Percentiles rank a stretch among this genome's conserved stretches.
These are phyloP conservation scores for Cryptus armator DNA, from an alignment of 2,888 invertebrate genomes.

Conservation along the genomic window DNA sequence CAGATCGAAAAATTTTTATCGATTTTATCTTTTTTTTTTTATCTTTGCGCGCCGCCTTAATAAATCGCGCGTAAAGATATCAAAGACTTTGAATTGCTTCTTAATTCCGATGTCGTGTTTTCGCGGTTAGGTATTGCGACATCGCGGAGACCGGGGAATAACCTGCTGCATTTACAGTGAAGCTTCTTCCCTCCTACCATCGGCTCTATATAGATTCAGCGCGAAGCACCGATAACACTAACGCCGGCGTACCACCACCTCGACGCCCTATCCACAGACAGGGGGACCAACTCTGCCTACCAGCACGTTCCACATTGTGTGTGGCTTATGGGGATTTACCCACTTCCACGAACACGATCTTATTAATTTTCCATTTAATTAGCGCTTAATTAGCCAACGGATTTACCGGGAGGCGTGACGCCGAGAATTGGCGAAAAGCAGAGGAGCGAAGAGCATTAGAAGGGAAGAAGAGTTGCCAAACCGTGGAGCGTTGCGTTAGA, in stretches of 20 bases:
- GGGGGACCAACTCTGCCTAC: constrained; percentile 49
- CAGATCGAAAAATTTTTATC: too few relatives aligned
- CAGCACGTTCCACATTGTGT: constrained; percentile 73
- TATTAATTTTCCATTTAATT: constrained; percentile 82
- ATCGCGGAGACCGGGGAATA: too few relatives aligned
- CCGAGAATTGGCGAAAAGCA: constrained; percentile 28
- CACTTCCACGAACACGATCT: constrained; percentile 74
- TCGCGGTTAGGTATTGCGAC: too few relatives aligned
- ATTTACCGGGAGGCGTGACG: constrained; percentile 64
- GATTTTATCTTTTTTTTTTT: too few relatives aligned
- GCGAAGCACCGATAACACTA: constrained; percentile 25
- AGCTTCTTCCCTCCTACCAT: neutral
- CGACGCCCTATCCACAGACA: neutral
- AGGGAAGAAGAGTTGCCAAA: too few relatives aligned
- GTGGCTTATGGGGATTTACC: constrained; percentile 77
- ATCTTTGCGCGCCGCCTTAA: too few relatives aligned
- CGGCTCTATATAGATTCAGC: constrained; percentile 30
- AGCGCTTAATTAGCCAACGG: constrained; percentile 76
- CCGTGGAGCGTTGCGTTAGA: too few relatives aligned
- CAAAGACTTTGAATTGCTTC: too few relatives aligned
- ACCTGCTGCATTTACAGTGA: constrained; percentile 2
- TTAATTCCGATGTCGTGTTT: too few relatives aligned
- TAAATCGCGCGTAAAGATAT: too few relatives aligned
- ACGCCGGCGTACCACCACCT: neutral
- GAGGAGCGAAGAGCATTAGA: too few relatives aligned